Conservation (phyloP, 1,140 invertebrate species). For the Dinothrombium tinctorium region DNA sequence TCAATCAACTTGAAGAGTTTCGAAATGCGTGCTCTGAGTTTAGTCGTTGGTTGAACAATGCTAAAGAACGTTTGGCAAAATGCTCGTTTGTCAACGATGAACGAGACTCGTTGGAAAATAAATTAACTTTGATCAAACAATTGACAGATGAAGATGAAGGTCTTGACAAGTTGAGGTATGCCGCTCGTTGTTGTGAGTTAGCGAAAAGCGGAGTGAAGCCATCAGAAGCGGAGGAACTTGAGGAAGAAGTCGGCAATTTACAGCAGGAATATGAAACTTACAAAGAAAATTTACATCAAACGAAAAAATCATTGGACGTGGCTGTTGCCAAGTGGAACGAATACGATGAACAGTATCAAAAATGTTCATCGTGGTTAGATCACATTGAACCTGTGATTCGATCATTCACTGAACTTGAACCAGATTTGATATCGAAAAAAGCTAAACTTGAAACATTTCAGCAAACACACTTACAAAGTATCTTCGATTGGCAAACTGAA, state of each 20-base stretch:
- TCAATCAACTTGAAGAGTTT: slow-evolving; percentile 72
- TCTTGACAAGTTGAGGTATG: slow-evolving; percentile 50
- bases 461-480: slow-evolving; percentile 52
- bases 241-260: slow-evolving; percentile 62
- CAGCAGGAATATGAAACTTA: slow-evolving; percentile 36
- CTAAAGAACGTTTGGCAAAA: slow-evolving; percentile 68
- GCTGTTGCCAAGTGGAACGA: slow-evolving; percentile 85
- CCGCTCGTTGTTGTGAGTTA: slow-evolving; percentile 50
- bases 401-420: slow-evolving; percentile 67
- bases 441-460: slow-evolving; percentile 70
- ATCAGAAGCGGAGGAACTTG: slow-evolving; percentile 58
- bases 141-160: slow-evolving; percentile 40
- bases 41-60: slow-evolving; percentile 62
- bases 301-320: slow-evolving; percentile 56
- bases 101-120: slow-evolving; percentile 59
- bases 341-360: slow-evolving; percentile 75
- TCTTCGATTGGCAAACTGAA: slow-evolving; percentile 81
- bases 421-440: slow-evolving; percentile 67
- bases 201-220: slow-evolving; percentile 52
- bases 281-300: slow-evolving; percentile 32
- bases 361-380: slow-evolving; percentile 61
- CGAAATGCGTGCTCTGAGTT: slow-evolving; percentile 61
- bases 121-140: slow-evolving; percentile 51
- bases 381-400: slow-evolving; percentile 65
- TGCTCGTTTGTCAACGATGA: slow-evolving; percentile 82